Evolutionary conservation across 2,888 invertebrate species (phyloP), one percentile per base, ranked within the genome.

Genomic region (Torymus tubicola): DNA sequence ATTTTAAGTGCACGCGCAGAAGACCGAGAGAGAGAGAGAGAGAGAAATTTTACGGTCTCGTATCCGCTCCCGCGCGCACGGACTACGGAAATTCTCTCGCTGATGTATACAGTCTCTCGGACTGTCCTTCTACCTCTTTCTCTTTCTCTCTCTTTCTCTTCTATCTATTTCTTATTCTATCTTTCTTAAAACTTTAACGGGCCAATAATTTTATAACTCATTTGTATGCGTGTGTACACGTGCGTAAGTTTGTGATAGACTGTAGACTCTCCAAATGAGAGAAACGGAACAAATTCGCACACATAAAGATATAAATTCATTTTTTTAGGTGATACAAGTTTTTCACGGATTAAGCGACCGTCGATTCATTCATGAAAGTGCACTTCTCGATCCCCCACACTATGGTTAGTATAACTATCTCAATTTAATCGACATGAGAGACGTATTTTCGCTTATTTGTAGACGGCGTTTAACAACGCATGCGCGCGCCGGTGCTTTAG

Each of bases 301-400:
- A 74, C 3, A 31, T 31, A 31, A 31, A 42, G 5, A 13, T 70
- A 63, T 61, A 72, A 61, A 55, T 18, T 61, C 70, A 16, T 57
- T 80, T 80, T 75, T 75, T 65, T 74, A 75, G 64, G 21, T 69
- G 69, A 24, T 58, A 64, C 74, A 50, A 63, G 69, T 68, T 79
- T 74, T 75, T 65, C 53, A 53, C 52, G 65, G 64, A 70, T 70
- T 70, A 75, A 75, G 74, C 65, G 58, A 80, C 11, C 74, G 64
- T 50, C 80, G 58, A 70, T 80, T 80, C 77, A 81, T 81, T 73
- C 68, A 52, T 63, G 77, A 77, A 72, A 81, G 80, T 81, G 80
- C 80, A 81, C 72, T 72, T 68, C 80, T 72, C 72, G 73, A 72
- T 81, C 73, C 60, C 72, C 63, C 55, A 60, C 64, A 75, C 76